Base-by-base conservation (phyloP, 2,797 vertebrate species). In the Sorex maritimensis region DNA sequence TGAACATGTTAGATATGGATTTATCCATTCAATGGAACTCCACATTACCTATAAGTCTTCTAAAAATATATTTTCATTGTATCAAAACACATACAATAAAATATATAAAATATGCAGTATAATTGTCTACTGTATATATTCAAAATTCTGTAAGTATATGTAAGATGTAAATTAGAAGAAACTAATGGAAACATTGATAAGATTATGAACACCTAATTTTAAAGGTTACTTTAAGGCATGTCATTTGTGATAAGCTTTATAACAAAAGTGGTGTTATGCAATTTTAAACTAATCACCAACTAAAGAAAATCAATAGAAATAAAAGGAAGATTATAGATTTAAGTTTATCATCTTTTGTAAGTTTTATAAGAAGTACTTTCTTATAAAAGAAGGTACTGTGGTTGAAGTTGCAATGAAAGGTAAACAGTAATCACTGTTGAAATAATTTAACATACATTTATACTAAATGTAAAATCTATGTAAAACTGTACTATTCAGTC, bases 281-380 rank as follows among this genome's bases (percentile, higher is more conserved):
- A 58, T 34, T 91, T 93, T 63, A 65, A 91, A 52, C 9, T 41
- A n/a, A 63, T 68, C 19, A 65, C 14, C 52, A 61, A 72, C 19
- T 38, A 46, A 58, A 78, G 72, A 1, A 44, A 71, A 44, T 81
- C 41, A 55, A 1, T 78, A 77, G 2, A n/a, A 69, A 89, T 73
- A 38, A 4, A 91, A 83, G 30, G 75, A 91, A 94, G 8, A 52
- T 23, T n/a, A 52, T 0, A 88, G 46, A 55, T 0, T 58, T 30
- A 78, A 12, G 5, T 68, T 80, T 55, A 84, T 61, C 61, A 80
- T 80, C 3, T 41, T 71, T 49, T 61, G 23, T 34, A 34, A 34
- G 34, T 34, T 34, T 34, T 34, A 34, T 34, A 34, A 34, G 23
- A 23, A 65, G 15, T 65, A 0, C 46, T 5, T 75, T 81, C 91